A percentile compares a stretch with the other conserved stretches of the same genome.
Evolutionary conservation across 2,797 vertebrate species (phyloP).

Genomic region (Paratrypauchen microcephalus): DNA sequence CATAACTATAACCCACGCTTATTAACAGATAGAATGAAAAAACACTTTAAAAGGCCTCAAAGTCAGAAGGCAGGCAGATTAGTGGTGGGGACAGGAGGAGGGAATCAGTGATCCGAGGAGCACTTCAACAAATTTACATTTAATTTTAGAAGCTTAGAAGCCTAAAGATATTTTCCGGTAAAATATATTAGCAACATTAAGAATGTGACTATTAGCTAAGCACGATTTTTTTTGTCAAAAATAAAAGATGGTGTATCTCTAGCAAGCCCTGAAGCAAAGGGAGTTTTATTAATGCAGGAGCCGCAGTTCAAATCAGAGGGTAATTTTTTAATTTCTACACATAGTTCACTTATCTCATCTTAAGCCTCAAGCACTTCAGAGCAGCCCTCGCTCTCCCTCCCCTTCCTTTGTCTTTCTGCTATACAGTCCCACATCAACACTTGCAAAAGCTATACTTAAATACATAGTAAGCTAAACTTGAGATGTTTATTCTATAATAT

Average conservation of each 20-base stretch:
- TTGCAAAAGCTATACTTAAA: neutral
- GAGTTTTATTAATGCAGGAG: conserved; percentile 85
- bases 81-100: conserved; percentile 54
- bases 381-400: conserved; percentile 48
- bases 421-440: conserved; percentile 13
- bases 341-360: conserved; percentile 79
- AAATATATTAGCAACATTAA: conserved; percentile 81
- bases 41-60: neutral
- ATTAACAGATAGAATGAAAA: neutral
- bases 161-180: conserved; percentile 82
- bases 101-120: conserved; percentile 76
- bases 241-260: conserved; percentile 78
- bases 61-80: conserved; percentile 48
- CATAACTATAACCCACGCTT: neutral
- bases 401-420: conserved; percentile 18
- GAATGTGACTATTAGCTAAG: conserved; percentile 78
- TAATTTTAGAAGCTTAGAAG: conserved; percentile 75
- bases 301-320: conserved; percentile 75
- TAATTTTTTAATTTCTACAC: conserved; percentile 86
- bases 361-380: conserved; percentile 74
- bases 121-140: conserved; percentile 83
- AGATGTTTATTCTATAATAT: neutral
- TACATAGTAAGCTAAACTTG: neutral
- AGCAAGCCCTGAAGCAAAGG: conserved; percentile 74
- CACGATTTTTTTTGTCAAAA: conserved; percentile 72